These are phyloP conservation scores for Dicyrtomina minuta DNA, from an alignment of 2,888 invertebrate species.

Conservation along the genomic window DNA sequence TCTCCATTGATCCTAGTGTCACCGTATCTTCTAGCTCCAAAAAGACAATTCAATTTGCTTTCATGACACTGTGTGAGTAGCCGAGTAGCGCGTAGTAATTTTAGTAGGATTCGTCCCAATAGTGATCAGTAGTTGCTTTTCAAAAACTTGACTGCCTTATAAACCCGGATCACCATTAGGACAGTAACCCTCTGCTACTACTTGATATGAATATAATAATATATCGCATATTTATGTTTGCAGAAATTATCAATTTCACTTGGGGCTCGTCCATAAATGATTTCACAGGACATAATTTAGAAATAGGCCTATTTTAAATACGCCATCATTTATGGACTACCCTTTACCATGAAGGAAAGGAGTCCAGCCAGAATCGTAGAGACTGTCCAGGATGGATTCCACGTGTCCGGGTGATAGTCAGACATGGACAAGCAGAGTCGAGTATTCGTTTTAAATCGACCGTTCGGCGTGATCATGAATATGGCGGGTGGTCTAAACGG, in stretches of 20 bases:
- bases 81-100: background rate
- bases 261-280: no score
- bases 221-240: no score
- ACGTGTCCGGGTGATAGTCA: slow-evolving; percentile 65
- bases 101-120: background rate
- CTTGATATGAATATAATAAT: no score
- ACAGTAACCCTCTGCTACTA: no score
- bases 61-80: no score
- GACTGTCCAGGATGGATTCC: slow-evolving; percentile 62
- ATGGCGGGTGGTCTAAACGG: slow-evolving; percentile 63
- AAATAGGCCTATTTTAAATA: slow-evolving; percentile 3
- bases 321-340: background rate
- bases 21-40: slow-evolving; percentile 62
- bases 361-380: slow-evolving; percentile 63
- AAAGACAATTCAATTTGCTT: no score
- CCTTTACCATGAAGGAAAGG: slow-evolving; percentile 61
- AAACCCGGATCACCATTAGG: no score
- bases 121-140: no score
- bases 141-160: no score
- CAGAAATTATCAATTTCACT: no score
- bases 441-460: slow-evolving; percentile 57
- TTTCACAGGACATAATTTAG: background rate
- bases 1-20: slow-evolving; percentile 62
- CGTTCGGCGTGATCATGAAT: slow-evolving; percentile 64
- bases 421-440: slow-evolving; percentile 64